Conservation (phyloP, 2,888 invertebrate genomes). For the Cephonodes hylas region DNA sequence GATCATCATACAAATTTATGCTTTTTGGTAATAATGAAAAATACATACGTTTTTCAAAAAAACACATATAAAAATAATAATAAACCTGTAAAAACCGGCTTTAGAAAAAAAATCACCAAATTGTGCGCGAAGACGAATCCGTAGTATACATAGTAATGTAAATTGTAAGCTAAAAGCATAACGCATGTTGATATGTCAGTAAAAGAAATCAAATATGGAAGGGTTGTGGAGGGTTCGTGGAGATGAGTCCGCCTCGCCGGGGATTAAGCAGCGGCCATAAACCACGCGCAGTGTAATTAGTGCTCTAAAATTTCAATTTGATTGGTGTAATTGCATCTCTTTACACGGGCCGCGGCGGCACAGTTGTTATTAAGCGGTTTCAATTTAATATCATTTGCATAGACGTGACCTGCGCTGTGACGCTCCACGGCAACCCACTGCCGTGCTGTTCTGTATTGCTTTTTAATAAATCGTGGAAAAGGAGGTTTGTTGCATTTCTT, state of each 20-base stretch:
- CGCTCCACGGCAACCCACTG: background rate
- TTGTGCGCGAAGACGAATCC: too few species aligned
- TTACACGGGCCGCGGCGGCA: conserved; percentile 63
- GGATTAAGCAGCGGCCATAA: conserved; percentile 53
- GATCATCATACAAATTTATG: too few species aligned
- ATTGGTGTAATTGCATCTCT: conserved; percentile 81
- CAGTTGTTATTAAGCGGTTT: conserved; percentile 81
- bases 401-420: conserved; percentile 63
- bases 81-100: too few species aligned
- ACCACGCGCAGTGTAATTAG: conserved; percentile 75
- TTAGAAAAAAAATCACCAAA: too few species aligned
- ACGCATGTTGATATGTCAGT: too few species aligned
- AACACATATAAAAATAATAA: too few species aligned
- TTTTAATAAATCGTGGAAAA: background rate
- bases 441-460: background rate
- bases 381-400: conserved; percentile 81
- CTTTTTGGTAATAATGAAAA: too few species aligned
- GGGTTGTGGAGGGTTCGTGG: background rate
- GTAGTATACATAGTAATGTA: too few species aligned
- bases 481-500: background rate
- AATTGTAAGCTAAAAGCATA: too few species aligned
- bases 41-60: too few species aligned
- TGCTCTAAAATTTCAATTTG: conserved; percentile 76
- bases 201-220: background rate
- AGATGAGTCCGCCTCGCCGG: conserved; percentile 24